Percentiles rank a stretch among this genome's conserved stretches.
These are phyloP conservation scores for Acanthisitta chloris DNA, from an alignment of 2,113 vertebrate genomes.

Conservation along the genomic window DNA sequence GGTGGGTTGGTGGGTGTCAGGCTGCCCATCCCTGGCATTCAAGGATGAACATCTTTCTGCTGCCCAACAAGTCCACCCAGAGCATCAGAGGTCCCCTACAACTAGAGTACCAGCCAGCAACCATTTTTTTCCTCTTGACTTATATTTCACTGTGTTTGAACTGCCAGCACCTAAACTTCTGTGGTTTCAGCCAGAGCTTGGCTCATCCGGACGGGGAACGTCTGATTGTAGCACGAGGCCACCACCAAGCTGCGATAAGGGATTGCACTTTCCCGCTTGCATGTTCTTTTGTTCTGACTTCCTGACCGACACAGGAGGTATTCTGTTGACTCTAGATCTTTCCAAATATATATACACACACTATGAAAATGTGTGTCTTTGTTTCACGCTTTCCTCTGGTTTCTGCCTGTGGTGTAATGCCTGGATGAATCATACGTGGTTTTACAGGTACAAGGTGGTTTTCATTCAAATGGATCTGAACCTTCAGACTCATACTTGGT, in stretches of 20 bases:
- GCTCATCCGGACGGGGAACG: neutral
- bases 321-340: neutral
- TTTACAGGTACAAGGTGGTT: slow-evolving; percentile 19
- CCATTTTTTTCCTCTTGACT: accelerated
- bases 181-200: neutral
- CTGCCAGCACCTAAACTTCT: neutral
- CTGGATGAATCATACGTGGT: neutral
- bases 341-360: neutral
- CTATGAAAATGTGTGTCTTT: neutral
- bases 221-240: neutral
- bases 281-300: neutral
- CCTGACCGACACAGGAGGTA: neutral
- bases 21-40: neutral
- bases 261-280: accelerated
- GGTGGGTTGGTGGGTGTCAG: neutral
- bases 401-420: neutral
- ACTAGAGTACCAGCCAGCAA: neutral
- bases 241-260: neutral
- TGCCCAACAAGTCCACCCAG: neutral
- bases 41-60: neutral
- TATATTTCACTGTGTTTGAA: neutral
- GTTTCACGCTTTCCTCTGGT: neutral
- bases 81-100: neutral
- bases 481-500: neutral
- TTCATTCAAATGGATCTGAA: neutral